phyloP scores from a whole-genome alignment of 2,113 vertebrate genomes.

The Eretmochelys imbricata region DNA sequence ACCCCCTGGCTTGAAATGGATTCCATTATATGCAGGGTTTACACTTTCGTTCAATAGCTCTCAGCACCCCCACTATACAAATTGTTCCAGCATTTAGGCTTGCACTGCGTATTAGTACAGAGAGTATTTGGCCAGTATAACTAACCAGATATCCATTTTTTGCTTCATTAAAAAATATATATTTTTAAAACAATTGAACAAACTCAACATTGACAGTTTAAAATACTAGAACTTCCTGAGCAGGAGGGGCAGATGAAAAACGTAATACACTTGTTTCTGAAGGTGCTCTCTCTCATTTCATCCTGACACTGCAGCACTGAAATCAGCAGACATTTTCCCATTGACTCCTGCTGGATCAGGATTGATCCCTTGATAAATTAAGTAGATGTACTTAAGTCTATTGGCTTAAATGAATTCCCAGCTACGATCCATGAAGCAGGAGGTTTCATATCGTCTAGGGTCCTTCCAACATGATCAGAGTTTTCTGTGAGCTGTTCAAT shows the following conservation, averaged over 20 bases:
- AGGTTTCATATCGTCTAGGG: neutral
- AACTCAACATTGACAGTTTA: constrained; percentile 34
- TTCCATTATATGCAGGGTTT: too few species aligned
- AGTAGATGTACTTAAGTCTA: neutral
- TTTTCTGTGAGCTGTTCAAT: neutral
- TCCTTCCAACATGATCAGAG: neutral
- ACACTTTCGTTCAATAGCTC: too few species aligned
- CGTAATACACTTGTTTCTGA: neutral
- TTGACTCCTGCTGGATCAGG: neutral
- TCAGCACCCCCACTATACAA: too few species aligned
- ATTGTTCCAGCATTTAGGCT: neutral
- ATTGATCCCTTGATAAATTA: constrained; percentile 23
- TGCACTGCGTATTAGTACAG: constrained; percentile 36
- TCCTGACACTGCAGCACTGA: constrained; percentile 14
- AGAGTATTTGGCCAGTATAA: constrained; percentile 22
- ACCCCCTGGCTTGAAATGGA: too few species aligned
- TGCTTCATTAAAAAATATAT: constrained; percentile 34
- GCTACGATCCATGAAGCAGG: neutral
- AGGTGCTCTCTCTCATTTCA: constrained; percentile 28
- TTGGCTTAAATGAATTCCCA: neutral
- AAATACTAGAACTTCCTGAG: constrained; percentile 36
- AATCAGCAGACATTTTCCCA: constrained; percentile 28
- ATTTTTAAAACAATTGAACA: neutral
- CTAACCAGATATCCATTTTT: constrained; percentile 8
- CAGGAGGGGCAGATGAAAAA: constrained; percentile 9